A percentile compares a stretch with the other conserved stretches of the same genome.
Conservation (phyloP, 2,888 invertebrate genomes). For the Tetranychus truncatus region DNA sequence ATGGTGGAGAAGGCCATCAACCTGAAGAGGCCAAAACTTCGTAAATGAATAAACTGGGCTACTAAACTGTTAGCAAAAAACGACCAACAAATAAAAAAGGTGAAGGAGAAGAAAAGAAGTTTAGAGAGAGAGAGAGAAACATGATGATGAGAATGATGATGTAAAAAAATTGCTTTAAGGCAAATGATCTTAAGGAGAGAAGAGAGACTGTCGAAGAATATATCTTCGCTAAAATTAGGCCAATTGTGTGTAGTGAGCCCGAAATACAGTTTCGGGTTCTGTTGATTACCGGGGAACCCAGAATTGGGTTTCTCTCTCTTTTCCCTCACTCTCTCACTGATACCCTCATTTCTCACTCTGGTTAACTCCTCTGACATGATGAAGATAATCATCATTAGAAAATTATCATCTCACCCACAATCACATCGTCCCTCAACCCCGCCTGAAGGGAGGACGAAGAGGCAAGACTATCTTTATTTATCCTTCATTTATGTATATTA, state of each 20-base stretch:
- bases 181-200: too few species aligned
- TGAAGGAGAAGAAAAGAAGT: not conserved
- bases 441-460: not conserved
- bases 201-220: not conserved
- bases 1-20: not conserved
- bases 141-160: not conserved
- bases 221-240: not conserved
- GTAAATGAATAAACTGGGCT: not conserved
- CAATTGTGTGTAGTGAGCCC: not conserved
- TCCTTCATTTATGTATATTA: not conserved
- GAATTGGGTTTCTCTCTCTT: not conserved
- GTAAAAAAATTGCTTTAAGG: too few species aligned
- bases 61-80: not conserved
- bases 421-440: not conserved
- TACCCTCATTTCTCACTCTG: constrained; percentile 1
- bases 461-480: not conserved
- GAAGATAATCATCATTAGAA: not conserved
- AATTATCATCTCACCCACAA: not conserved
- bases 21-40: not conserved
- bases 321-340: not conserved
- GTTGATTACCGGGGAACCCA: not conserved
- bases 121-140: not conserved
- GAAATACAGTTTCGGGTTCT: not conserved
- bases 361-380: not conserved
- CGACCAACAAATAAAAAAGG: not conserved